Conservation (phyloP, 2,888 invertebrate species). For the Lasioglossum marginatum region DNA sequence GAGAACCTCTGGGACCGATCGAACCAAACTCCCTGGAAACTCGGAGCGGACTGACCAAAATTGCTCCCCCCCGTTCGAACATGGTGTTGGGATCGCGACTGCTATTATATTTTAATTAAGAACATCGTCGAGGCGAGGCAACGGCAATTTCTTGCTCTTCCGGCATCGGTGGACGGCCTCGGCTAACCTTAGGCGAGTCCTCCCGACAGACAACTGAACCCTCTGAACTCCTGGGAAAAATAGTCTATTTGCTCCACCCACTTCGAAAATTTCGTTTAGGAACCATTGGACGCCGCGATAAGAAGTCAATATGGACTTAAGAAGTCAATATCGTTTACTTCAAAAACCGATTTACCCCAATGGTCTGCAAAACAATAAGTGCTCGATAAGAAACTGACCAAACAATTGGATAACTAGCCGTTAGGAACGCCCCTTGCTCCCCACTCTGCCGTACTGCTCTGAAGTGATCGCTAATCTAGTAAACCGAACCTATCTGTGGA, state of each 20-base stretch:
- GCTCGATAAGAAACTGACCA: too few species aligned
- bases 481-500: background rate
- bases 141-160: background rate
- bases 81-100: background rate
- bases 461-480: background rate
- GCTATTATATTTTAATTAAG: constrained; percentile 72
- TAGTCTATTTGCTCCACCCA: background rate
- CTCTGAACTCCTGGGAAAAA: background rate
- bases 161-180: constrained; percentile 27
- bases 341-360: too few species aligned
- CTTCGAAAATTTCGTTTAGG: background rate
- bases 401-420: too few species aligned
- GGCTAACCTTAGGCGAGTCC: constrained; percentile 27
- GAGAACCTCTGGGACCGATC: background rate
- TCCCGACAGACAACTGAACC: background rate
- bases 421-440: background rate
- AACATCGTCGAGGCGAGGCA: background rate
- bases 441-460: background rate
- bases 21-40: constrained; percentile 74
- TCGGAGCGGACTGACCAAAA: constrained; percentile 72
- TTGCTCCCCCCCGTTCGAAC: constrained; percentile 53
- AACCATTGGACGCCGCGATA: background rate
- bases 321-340: too few species aligned
- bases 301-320: background rate
- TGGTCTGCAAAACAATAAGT: too few species aligned